Percentiles rank a stretch among this genome's conserved stretches.
These are phyloP conservation scores for Luscinia megarhynchos DNA, from an alignment of 2,797 vertebrate genomes.

Conservation along the genomic window DNA sequence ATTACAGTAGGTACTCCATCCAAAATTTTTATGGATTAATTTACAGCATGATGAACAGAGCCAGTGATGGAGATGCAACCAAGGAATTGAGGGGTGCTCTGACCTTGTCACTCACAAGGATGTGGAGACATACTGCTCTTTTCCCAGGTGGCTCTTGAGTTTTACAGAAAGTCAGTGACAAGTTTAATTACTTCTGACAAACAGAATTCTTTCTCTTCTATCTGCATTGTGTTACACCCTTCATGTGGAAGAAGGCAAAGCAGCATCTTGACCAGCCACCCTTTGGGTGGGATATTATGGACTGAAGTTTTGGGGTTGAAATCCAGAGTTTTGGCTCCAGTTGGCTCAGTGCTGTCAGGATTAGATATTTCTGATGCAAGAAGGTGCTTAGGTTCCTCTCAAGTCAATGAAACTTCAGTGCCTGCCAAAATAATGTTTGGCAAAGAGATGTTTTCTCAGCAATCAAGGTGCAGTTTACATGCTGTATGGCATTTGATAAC, in stretches of 20 bases:
- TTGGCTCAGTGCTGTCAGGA: neutral
- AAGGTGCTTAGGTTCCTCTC: neutral
- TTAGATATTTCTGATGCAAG: neutral
- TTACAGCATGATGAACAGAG: constrained; percentile 67
- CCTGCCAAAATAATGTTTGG: neutral
- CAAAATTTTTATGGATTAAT: constrained; percentile 71
- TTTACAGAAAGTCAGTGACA: constrained; percentile 67
- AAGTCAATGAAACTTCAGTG: neutral
- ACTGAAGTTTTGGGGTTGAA: neutral
- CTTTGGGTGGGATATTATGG: neutral
- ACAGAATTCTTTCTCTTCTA: constrained; percentile 55
- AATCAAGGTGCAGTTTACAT: neutral
- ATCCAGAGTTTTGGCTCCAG: neutral
- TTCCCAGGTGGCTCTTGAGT: constrained; percentile 72
- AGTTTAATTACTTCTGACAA: constrained; percentile 78
- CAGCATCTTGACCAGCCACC: neutral
- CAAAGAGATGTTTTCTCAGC: constrained; percentile 15
- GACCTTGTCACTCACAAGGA: constrained; percentile 74
- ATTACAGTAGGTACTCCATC: constrained; percentile 66
- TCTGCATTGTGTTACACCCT: constrained; percentile 37
- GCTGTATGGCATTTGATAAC: neutral
- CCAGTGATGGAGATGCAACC: constrained; percentile 57
- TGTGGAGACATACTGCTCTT: constrained; percentile 63
- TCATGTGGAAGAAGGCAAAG: neutral
- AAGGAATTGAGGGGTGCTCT: constrained; percentile 54